Evolutionary conservation across 2,797 vertebrate genomes (phyloP).

Genomic region (Helarctos malayanus): DNA sequence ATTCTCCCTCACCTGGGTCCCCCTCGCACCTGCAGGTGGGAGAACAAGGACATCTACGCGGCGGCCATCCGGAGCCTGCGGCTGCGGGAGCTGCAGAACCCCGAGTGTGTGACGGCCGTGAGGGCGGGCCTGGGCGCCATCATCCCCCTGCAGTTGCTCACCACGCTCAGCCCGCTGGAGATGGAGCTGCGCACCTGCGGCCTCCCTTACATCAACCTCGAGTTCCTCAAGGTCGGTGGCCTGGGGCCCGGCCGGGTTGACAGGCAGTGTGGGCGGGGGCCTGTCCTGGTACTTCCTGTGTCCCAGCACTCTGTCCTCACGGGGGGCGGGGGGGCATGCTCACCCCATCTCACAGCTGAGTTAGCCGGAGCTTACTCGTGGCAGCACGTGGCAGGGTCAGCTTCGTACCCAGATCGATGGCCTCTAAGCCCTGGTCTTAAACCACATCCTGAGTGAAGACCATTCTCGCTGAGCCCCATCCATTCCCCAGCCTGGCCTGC

Average conservation of each 20-base stretch:
- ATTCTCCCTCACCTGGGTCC: rapidly evolving
- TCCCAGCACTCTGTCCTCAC: neutral
- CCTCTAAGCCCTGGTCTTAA: neutral
- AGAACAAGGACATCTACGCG: slow-evolving; percentile 97
- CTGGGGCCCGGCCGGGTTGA: neutral
- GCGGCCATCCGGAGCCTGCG: slow-evolving; percentile 94
- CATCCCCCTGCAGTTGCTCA: slow-evolving; percentile 98
- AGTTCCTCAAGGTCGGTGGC: slow-evolving; percentile 96
- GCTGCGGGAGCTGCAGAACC: slow-evolving; percentile 95
- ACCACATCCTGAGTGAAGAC: neutral
- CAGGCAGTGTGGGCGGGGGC: rapidly evolving
- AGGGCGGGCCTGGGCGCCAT: slow-evolving; percentile 95
- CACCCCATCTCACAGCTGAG: neutral
- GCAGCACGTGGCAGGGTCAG: neutral
- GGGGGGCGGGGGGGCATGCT: neutral
- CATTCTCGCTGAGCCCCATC: neutral
- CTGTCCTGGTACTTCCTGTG: rapidly evolving
- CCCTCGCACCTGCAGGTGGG: slow-evolving; percentile 91
- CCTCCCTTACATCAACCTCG: slow-evolving; percentile 97
- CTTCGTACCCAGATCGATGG: neutral
- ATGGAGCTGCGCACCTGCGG: slow-evolving; percentile 98
- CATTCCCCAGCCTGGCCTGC: neutral
- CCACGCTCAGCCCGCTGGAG: slow-evolving; percentile 95
- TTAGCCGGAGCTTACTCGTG: neutral
- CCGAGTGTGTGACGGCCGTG: slow-evolving; percentile 95